phyloP scores from a whole-genome alignment of 2,797 vertebrate species.

The Notoglanidium macrostoma region DNA sequence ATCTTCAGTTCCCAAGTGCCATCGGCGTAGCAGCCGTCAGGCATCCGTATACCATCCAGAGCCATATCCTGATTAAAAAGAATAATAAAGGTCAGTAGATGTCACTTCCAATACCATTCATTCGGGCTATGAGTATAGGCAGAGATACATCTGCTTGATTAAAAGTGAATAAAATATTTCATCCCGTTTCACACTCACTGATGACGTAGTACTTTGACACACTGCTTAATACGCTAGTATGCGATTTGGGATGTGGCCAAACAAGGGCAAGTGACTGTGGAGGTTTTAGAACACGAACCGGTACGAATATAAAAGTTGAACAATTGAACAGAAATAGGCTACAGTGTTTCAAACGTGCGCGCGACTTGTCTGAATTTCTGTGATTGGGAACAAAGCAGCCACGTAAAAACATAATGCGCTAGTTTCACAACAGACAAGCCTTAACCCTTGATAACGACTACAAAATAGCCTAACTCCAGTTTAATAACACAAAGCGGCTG shows the following conservation, averaged over 20 bases:
- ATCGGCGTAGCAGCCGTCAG: conserved; percentile 98
- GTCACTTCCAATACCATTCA: neutral
- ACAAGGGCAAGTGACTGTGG: neutral
- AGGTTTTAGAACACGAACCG: neutral
- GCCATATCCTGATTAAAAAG: conserved; percentile 79
- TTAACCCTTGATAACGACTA: neutral
- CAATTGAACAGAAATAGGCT: neutral
- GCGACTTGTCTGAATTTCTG: neutral
- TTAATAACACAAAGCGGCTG: neutral
- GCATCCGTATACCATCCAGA: conserved; percentile 98
- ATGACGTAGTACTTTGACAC: neutral
- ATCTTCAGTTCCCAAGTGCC: conserved; percentile 98
- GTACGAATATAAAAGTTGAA: neutral
- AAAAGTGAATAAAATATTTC: neutral
- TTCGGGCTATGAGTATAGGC: neutral
- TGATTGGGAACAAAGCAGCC: neutral
- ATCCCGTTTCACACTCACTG: neutral
- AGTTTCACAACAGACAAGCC: neutral
- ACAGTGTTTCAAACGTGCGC: neutral
- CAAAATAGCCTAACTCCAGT: neutral
- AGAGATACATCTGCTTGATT: neutral
- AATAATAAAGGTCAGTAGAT: conserved; percentile 36
- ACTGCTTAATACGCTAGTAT: neutral
- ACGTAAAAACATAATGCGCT: neutral
- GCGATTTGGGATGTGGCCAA: neutral